A percentile compares a stretch with the other conserved stretches of the same genome.
These are phyloP conservation scores for Steatocranus sp. DNA, from an alignment of 2,797 vertebrate species.

Conservation along the genomic window DNA sequence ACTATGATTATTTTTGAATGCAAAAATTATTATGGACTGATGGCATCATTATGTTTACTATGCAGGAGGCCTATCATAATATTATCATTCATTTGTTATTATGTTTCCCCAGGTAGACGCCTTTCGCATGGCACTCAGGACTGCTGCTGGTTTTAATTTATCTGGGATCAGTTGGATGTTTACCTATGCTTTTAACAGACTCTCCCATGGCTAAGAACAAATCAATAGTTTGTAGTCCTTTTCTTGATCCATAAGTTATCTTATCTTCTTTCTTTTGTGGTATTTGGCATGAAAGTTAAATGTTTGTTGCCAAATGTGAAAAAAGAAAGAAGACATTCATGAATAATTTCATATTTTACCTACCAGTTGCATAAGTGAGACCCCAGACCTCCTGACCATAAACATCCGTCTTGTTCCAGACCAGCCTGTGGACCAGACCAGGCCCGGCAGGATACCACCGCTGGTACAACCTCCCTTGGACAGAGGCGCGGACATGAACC, in stretches of 20 bases:
- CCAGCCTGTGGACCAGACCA: constrained; percentile 88
- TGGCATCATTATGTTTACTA: neutral
- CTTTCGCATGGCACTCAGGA: neutral
- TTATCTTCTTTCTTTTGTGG: neutral
- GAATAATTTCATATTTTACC: constrained; percentile 19
- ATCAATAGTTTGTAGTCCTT: neutral
- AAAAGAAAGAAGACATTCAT: neutral
- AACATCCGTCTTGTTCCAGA: constrained; percentile 97
- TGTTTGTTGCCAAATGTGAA: neutral
- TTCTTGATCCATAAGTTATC: neutral
- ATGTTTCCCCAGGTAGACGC: neutral
- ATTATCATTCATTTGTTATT: neutral
- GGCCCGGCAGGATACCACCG: constrained; percentile 92
- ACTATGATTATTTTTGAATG: neutral
- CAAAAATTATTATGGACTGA: neutral
- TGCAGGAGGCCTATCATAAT: neutral
- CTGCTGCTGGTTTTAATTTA: neutral
- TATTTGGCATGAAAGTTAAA: neutral
- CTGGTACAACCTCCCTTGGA: constrained; percentile 90
- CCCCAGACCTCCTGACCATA: constrained; percentile 95
- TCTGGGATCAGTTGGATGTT: neutral
- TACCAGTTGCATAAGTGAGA: constrained; percentile 90
- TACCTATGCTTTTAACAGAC: neutral
- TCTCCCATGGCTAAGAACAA: neutral
- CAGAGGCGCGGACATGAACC: constrained; percentile 87